A percentile compares a stretch with the other conserved stretches of the same genome.
Evolutionary conservation across 2,888 invertebrate genomes (phyloP).

Genomic region (Minunthozetes semirufus): DNA sequence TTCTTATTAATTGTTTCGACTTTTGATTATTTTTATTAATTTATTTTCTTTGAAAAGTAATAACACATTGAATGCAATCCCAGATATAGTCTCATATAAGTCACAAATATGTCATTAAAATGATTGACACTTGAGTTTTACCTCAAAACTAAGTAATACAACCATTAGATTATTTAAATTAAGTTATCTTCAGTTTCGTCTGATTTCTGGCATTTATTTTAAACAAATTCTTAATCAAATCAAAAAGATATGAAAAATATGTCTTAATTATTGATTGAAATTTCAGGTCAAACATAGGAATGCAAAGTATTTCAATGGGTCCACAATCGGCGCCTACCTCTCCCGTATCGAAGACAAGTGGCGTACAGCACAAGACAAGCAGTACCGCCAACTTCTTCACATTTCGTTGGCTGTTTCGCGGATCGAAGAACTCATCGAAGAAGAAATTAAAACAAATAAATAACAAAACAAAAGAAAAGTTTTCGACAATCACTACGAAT

Average conservation of each 20-base stretch:
- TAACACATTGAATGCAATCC: too few relatives aligned
- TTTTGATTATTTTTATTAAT: too few relatives aligned
- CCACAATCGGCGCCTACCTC: constrained; percentile 17
- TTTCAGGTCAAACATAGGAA: background rate
- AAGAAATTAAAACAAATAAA: constrained; percentile 9
- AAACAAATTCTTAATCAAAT: background rate
- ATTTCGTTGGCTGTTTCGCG: constrained; percentile 39
- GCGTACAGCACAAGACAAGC: background rate
- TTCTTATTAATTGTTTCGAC: background rate
- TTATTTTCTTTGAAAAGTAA: too few relatives aligned
- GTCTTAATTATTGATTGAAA: background rate
- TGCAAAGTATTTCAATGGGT: constrained; percentile 16
- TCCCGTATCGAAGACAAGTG: constrained; percentile 12
- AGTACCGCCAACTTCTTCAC: constrained; percentile 34
- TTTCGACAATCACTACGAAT: background rate
- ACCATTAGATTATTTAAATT: too few relatives aligned
- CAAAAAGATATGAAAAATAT: background rate
- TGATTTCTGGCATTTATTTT: too few relatives aligned
- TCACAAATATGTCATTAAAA: too few relatives aligned
- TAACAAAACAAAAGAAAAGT: constrained; percentile 19
- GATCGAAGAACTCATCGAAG: constrained; percentile 35
- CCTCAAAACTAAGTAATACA: too few relatives aligned
- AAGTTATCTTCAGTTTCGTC: too few relatives aligned
- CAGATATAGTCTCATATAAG: too few relatives aligned
- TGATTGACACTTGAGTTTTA: too few relatives aligned